Base-by-base conservation (phyloP, 2,113 vertebrate genomes). In the Vanacampus margaritifer region DNA sequence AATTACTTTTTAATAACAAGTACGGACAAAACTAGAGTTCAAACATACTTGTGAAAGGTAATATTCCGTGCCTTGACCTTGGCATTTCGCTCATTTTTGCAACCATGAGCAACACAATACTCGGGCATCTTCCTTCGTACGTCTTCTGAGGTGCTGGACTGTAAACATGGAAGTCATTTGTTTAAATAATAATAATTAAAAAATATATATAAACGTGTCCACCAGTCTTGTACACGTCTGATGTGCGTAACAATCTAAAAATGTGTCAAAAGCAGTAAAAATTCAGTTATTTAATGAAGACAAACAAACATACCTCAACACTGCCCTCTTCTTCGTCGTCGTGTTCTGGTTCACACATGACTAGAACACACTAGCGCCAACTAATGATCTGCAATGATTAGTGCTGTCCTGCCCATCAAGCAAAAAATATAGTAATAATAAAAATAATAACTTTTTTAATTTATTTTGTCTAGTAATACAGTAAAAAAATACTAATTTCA, bases 41-140 rank as follows among this genome's bases (percentile, higher is more conserved):
- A 28, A 12, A 56, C 64, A 67, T 74, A 74, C 71, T 50, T 70
- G 70, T 78, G 76, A 64, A 78, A 78, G n/a, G 71, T 78, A 48
- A 78, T 73, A 19, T 62, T 62, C 3, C 23, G 48, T 11, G 64
- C 41, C 62, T 21, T 69, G 37, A 63, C 68, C 35, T 50, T 14
- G 19, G 5, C 0, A 11, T 41, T 70, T 17, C 76, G 66, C 12
- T 57, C 62, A 23, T 62, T 69, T 19, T 64, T 62, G 28, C 71
- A 78, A 23, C 63, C 67, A 26, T 28, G 64, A 23, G 76, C 71
- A 19, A 45, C 62, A 51, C 76, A 74, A 17, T 39, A 70, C 16
- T 70, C 75, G 3, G 74, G 69, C 69, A 76, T 72, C 45, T 62
- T 76, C 19, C 45, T 62, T 76, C 19, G 24, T 56, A 26, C 23